These are phyloP conservation scores for Stylophora pistillata DNA, from an alignment of 64 coral and sea anemone genomes.

Conservation along the genomic window DNA sequence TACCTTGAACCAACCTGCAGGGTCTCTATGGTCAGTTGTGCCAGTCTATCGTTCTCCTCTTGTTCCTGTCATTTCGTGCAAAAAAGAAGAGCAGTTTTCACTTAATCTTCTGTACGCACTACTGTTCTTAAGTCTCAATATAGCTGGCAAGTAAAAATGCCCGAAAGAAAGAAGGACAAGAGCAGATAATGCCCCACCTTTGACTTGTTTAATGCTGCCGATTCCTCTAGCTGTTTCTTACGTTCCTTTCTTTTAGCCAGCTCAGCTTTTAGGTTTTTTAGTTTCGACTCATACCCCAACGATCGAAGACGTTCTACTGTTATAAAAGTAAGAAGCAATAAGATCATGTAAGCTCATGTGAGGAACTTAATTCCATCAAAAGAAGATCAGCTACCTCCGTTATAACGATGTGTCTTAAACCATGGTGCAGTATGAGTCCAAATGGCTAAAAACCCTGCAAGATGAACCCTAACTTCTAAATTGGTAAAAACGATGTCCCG, in stretches of 20 bases:
- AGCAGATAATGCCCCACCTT: not conserved
- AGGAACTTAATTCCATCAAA: not conserved
- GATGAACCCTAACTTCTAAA: too few relatives aligned
- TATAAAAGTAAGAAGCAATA: not conserved
- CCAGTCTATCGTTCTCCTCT: constrained; percentile 62
- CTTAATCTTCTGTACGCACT: too few relatives aligned
- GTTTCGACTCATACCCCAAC: not conserved
- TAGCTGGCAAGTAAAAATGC: not conserved
- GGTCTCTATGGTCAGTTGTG: constrained; percentile 68
- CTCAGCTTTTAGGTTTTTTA: not conserved
- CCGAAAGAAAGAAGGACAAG: not conserved
- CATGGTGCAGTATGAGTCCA: too few relatives aligned
- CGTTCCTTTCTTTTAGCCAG: not conserved
- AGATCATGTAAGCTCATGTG: not conserved
- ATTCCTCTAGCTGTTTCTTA: not conserved
- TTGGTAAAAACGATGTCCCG: too few relatives aligned
- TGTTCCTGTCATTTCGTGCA: constrained; percentile 27
- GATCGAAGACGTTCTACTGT: not conserved
- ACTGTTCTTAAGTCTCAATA: too few relatives aligned
- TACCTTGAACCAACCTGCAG: constrained; percentile 47
- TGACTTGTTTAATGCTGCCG: not conserved
- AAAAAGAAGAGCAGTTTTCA: not conserved
- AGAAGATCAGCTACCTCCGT: too few relatives aligned
- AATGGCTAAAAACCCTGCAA: too few relatives aligned
- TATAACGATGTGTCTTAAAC: too few relatives aligned